A percentile compares a stretch with the other conserved stretches of the same genome.
phyloP scores from a whole-genome alignment of 2,888 invertebrate species.

The Sclerodermus sp. region DNA sequence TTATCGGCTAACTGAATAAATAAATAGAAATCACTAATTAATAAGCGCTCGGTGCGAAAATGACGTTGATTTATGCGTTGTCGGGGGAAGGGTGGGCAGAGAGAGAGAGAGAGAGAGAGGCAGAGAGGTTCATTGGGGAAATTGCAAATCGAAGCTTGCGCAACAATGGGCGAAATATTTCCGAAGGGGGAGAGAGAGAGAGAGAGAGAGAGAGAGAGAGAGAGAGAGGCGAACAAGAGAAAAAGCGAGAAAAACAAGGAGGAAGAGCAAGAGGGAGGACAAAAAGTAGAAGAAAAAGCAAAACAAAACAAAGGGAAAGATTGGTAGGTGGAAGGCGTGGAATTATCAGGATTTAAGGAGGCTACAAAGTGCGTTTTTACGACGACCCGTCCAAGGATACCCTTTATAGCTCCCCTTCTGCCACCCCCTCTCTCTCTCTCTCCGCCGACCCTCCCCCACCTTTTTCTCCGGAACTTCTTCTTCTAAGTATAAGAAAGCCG shows the following conservation, averaged over 20 bases:
- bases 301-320: conserved; percentile 14
- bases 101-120: neutral
- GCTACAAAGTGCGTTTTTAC: conserved; percentile 41
- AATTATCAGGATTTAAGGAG: conserved; percentile 41
- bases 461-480: neutral
- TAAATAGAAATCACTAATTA: too few species aligned
- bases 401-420: conserved; percentile 28
- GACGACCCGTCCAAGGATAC: conserved; percentile 38
- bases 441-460: neutral
- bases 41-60: too few species aligned
- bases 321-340: conserved; percentile 38
- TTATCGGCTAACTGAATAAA: too few species aligned
- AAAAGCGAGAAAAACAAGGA: conserved; percentile 9
- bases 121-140: neutral
- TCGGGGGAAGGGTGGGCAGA: neutral
- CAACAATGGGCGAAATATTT: neutral
- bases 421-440: neutral
- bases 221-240: conserved; percentile 3
- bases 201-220: conserved; percentile 5
- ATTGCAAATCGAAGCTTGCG: neutral
- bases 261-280: conserved; percentile 1
- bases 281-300: conserved; percentile 9
- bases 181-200: neutral
- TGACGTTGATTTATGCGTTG: too few species aligned
- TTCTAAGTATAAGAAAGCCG: conserved; percentile 33